Evolutionary conservation across 2,888 invertebrate species (phyloP), one percentile per base, ranked within the genome.

Genomic region (Chironomus riparius): DNA sequence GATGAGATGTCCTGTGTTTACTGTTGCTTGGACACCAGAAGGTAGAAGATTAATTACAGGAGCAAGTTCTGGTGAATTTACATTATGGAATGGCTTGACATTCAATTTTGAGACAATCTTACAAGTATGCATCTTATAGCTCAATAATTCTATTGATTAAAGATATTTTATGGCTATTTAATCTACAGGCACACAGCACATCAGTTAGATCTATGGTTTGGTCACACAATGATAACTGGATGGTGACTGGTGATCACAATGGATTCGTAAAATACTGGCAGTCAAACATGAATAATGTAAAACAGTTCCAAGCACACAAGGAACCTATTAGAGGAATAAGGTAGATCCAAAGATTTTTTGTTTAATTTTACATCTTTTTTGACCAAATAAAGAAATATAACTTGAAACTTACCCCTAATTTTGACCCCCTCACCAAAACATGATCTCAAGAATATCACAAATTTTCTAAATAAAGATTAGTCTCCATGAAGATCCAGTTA

Each of bases 71-170:
- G 99, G 99, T 68, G 99, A 99, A 85, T 99, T 99, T 82, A 99
- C 99, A 0, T 86, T 99, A 3, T 99, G 99, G 99, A 99, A 99
- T 87, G 99, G 99, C 47, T 88, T 99, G 38, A 99, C 98, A n/a
- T 99, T 99, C 85, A 99, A 99, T 86, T 99, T 99, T 86, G 99
- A 99, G 87, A 99, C 99, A n/a, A 99, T 99, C 83, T 87, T 99
- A 70, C 99, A 99, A 90, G 95, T 94, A 84, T 81, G 82, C 81
- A 18, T 2, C 1, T 38, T 38, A 38, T 5, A 38, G 10, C 2
- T 1, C 7, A 38, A 2, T 4, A 1, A 38, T 10, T 21, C 7
- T 65, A 65, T n/a, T 13, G 7, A 65, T 21, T 13, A 50, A 47
- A 68, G 12, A 24, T 15, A n/a, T 76, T 62, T 48, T 24, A 81